Evolutionary conservation across 2,113 vertebrate genomes (phyloP).

Genomic region (Fregetta grallaria): DNA sequence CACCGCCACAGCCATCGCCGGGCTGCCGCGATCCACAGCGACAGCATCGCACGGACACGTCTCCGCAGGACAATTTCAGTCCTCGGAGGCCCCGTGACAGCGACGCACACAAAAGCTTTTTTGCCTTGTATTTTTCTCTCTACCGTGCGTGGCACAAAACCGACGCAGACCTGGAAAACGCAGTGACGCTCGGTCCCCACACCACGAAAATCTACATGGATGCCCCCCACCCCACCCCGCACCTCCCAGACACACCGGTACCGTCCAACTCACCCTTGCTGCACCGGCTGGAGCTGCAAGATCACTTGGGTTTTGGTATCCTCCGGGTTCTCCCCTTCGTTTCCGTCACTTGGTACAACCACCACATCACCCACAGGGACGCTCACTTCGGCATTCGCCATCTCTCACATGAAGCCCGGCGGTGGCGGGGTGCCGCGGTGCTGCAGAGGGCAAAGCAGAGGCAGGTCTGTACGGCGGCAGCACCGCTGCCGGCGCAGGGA

Average conservation of each 20-base stretch:
- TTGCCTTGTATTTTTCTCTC: background rate
- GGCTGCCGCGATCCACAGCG: background rate
- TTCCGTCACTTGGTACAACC: slow-evolving; percentile 82
- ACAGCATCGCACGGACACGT: fast-evolving
- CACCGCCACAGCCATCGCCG: background rate
- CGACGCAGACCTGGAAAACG: fast-evolving
- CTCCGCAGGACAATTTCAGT: background rate
- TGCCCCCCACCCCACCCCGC: background rate
- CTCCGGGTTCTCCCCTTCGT: slow-evolving; percentile 83
- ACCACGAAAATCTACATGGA: background rate
- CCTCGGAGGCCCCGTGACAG: fast-evolving
- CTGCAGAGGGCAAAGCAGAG: slow-evolving; percentile 7
- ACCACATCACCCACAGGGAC: slow-evolving; percentile 89
- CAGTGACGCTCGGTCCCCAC: fast-evolving
- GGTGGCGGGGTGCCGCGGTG: background rate
- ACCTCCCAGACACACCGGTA: background rate
- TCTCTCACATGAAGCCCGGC: slow-evolving; percentile 78
- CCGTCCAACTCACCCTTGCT: slow-evolving; percentile 81
- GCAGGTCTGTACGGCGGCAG: background rate
- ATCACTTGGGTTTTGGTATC: slow-evolving; percentile 89
- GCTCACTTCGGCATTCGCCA: slow-evolving; percentile 89
- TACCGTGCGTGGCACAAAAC: background rate
- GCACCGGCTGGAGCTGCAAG: slow-evolving; percentile 88
- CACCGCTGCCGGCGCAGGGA: background rate
- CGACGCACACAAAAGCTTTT: background rate